Evolutionary conservation across 2,797 vertebrate species (phyloP).

Genomic region (Cheirogaleus major): DNA sequence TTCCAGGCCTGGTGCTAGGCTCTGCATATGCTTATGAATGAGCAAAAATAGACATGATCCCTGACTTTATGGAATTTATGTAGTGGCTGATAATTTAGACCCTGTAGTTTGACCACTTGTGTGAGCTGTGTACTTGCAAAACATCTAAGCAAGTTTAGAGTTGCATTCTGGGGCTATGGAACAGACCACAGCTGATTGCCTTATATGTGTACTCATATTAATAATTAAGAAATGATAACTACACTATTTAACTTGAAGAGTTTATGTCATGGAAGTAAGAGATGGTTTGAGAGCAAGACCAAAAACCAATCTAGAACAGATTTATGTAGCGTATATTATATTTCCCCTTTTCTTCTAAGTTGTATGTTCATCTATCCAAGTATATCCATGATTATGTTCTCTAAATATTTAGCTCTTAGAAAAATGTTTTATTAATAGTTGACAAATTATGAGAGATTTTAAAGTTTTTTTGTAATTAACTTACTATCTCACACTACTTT

Average conservation of each 20-base stretch:
- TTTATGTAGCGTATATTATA: not conserved
- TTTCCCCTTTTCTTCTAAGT: conserved; percentile 29
- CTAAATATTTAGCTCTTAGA: conserved; percentile 48
- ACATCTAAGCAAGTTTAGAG: not conserved
- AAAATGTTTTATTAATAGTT: conserved; percentile 41
- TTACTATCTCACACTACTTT: not conserved
- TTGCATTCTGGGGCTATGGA: not conserved
- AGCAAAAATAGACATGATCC: not conserved
- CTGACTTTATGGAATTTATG: not conserved
- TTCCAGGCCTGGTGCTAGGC: not conserved
- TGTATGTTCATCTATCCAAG: not conserved
- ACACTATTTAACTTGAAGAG: not conserved
- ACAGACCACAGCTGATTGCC: not conserved
- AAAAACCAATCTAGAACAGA: not conserved
- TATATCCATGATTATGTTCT: not conserved
- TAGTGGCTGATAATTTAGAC: not conserved
- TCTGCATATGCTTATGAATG: not conserved
- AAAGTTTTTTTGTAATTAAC: not conserved
- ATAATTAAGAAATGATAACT: not conserved
- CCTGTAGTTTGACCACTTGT: not conserved
- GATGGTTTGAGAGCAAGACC: not conserved
- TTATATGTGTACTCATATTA: not conserved
- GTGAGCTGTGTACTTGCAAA: not conserved
- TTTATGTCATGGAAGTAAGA: not conserved
- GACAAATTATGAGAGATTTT: not conserved